A percentile compares a stretch with the other conserved stretches of the same genome.
phyloP scores from a whole-genome alignment of 2,888 invertebrate genomes.

The Machimus atricapillus region DNA sequence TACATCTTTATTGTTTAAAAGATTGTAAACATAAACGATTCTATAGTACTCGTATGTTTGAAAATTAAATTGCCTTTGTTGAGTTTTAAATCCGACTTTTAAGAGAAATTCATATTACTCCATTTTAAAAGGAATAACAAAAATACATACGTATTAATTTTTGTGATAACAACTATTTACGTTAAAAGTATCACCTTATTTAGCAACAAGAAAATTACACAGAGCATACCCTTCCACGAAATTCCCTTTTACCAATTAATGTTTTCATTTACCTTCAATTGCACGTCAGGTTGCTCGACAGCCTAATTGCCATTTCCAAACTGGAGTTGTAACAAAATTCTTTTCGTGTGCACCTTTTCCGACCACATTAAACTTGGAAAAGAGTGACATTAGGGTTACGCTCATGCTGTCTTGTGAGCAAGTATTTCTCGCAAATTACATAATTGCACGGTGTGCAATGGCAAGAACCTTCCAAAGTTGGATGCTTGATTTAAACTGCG shows the following conservation, averaged over 20 bases:
- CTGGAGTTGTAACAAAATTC: background rate
- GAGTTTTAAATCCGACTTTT: background rate
- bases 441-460: background rate
- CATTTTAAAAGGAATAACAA: too few relatives aligned
- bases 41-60: background rate
- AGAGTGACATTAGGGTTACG: background rate
- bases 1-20: background rate
- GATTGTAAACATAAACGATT: background rate
- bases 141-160: too few relatives aligned
- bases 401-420: background rate
- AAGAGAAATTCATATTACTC: background rate
- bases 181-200: background rate
- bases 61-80: background rate
- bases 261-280: background rate
- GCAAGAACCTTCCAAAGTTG: background rate
- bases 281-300: background rate
- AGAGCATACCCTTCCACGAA: background rate
- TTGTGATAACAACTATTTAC: too few relatives aligned
- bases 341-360: background rate
- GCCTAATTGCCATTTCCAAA: background rate
- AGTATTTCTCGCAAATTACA: background rate
- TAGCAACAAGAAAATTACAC: background rate
- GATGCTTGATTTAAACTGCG: background rate
- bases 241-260: background rate
- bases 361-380: background rate